Conservation (phyloP, 2,113 vertebrate genomes). For the Gambusia holbrooki region DNA sequence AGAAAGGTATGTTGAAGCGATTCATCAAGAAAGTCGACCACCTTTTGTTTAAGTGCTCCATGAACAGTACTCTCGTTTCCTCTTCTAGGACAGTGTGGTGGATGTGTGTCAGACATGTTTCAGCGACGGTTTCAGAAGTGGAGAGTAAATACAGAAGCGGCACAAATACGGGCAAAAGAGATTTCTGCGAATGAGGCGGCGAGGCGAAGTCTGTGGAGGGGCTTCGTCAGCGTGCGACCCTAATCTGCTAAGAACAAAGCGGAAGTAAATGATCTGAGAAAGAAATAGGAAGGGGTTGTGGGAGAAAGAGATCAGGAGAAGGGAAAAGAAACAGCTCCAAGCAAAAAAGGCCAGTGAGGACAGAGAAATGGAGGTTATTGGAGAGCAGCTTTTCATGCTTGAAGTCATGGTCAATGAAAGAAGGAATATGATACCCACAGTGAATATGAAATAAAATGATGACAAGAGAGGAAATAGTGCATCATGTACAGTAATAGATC, state of each 20-base stretch:
- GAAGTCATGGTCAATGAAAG: constrained; percentile 59
- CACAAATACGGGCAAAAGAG: constrained; percentile 12
- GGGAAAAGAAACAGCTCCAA: not conserved
- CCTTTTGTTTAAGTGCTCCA: not conserved
- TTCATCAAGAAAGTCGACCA: not conserved
- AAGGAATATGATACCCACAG: not conserved
- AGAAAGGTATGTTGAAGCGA: not conserved
- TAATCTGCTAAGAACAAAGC: constrained; percentile 71
- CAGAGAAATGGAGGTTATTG: constrained; percentile 28
- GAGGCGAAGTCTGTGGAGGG: constrained; percentile 39
- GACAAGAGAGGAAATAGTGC: constrained; percentile 19
- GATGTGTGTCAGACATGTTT: constrained; percentile 23
- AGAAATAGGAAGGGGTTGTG: constrained; percentile 12
- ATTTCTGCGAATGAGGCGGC: constrained; percentile 34
- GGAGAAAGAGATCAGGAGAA: constrained; percentile 27
- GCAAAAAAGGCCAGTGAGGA: constrained; percentile 12
- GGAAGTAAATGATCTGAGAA: constrained; percentile 58
- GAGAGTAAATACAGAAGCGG: constrained; percentile 40
- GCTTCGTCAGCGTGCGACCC: constrained; percentile 52
- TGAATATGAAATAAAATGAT: constrained; percentile 46
- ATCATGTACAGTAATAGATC: constrained; percentile 16
- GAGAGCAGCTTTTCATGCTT: constrained; percentile 18
- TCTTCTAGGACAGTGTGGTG: not conserved
- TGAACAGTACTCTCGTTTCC: constrained; percentile 33
- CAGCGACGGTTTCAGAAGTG: constrained; percentile 13